Evolutionary conservation across 1,140 invertebrate species (phyloP), one percentile per base, ranked within the genome.

Genomic region (Ostrea denselamellosa): DNA sequence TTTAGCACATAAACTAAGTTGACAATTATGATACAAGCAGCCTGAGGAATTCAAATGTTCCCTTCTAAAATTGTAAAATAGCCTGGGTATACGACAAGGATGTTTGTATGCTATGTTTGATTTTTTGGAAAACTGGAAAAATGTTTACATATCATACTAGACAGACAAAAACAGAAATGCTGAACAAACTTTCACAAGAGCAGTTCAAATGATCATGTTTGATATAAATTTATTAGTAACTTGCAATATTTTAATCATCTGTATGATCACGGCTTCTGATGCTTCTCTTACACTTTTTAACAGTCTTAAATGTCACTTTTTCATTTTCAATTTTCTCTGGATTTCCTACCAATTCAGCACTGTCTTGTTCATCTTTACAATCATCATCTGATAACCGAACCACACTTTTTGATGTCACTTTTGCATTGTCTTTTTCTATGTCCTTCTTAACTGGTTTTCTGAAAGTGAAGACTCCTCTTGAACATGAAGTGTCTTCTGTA

Each of bases 401-500:
- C 17, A 10, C 12, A 53, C 10, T 51, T 53, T 83, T 83, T 8
- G 44, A 54, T 22, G 82, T 53, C n/a, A 83, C 19, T 83, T 19
- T 28, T 14, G 9, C 9, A 12, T 22, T 77, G 28, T 28, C 22
- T 25, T 77, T 77, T 34, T 14, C 71, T 10, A 71, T 62, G 83
- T 52, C 77, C 56, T 90, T 82, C 85, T 87, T 88, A 14, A 52
- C 85, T 58, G 53, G 86, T 54, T 89, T 89, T 17, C 86, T 84
- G 88, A 91, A 92, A 17, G 85, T 87, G 65, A 92, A 89, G 14
- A 84, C 44, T 68, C 90, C 90, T 85, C 90, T 89, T 17, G 90
- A 90, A 87, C 90, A 90, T 58, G 90, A 90, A 44, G 58, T 88
- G 25, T 71, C 83, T 34, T 62, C 83, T 8, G 84, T 58, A 83